Evolutionary conservation across 1,140 invertebrate species (phyloP).

Genomic region (Liolophura sinensis): DNA sequence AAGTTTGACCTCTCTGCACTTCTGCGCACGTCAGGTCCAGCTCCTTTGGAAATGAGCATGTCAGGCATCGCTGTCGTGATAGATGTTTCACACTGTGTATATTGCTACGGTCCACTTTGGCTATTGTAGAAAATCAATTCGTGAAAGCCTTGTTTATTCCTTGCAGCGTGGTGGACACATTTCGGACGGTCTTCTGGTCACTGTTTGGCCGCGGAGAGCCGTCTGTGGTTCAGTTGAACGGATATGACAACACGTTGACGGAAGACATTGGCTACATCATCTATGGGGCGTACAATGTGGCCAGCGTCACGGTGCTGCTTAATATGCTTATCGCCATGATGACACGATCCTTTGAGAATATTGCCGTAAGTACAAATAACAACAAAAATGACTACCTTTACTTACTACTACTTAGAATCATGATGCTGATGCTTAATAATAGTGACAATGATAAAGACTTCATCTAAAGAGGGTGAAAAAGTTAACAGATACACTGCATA

Average conservation of each 20-base stretch:
- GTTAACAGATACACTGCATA: no score
- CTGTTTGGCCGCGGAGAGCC: slow-evolving; percentile 72
- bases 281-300: slow-evolving; percentile 56
- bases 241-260: slow-evolving; percentile 34
- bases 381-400: no score
- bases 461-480: no score
- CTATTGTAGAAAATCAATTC: not conserved
- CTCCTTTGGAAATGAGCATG: no score
- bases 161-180: slow-evolving; percentile 63
- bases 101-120: no score
- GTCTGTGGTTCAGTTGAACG: slow-evolving; percentile 61
- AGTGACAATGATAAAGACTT: no score
- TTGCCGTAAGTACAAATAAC: slow-evolving; percentile 56
- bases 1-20: no score
- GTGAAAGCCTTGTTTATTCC: slow-evolving; percentile 3
- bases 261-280: slow-evolving; percentile 44
- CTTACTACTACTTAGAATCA: no score
- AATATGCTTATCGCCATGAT: slow-evolving; percentile 67
- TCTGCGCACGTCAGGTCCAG: no score
- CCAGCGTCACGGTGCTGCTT: slow-evolving; percentile 62
- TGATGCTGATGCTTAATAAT: no score
- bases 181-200: slow-evolving; percentile 75
- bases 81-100: no score
- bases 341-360: slow-evolving; percentile 62
- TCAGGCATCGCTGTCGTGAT: no score